Base-by-base conservation (phyloP, 2,797 vertebrate genomes). In the Sphaeramia orbicularis region DNA sequence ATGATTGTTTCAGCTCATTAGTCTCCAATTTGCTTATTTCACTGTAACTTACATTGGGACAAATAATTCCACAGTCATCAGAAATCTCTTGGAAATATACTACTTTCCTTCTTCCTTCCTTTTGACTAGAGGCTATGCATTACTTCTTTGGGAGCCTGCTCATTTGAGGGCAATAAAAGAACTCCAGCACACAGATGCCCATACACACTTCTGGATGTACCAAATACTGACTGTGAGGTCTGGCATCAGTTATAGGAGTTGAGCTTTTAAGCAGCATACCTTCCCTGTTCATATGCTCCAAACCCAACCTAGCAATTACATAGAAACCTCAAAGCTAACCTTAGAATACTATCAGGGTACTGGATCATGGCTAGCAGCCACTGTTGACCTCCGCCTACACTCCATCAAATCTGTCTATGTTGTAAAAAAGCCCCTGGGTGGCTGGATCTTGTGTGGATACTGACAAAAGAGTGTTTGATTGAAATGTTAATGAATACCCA, bases 281-380 rank as follows among this genome's bases (percentile, higher is more conserved):
- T 80, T 79, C 74, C 51, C 43, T 49, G 41, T 73, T 64, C 70
- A 65, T 76, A 72, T 74, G 74, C 78, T 81, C 53, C 50, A 76
- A 76, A 78, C 51, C 57, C 0, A 81, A 84, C 18, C 71, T 50
- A 59, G 43, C 70, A 87, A 87, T 91, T 90, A 81, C 54, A 61
- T 60, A 18, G 56, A 80, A 88, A 83, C 74, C 87, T 88, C 78
- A 81, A 85, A 81, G 81, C 74, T 78, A 86, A 83, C 85, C 83
- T 76, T 80, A 74, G 76, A 80, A 63, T 55, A 38, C 24, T 61
- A 82, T 77, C 74, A 64, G 57, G 57, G 74, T 65, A 71, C 57
- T 11, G 54, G 24, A 71, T 55, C 35, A 13, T 54, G 69, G 77
- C 66, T 51, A 24, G 12, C 35, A 67, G 77, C 65, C 80, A 74